Conservation (phyloP, 2,113 vertebrate genomes). For the Eptesicus fuscus region DNA sequence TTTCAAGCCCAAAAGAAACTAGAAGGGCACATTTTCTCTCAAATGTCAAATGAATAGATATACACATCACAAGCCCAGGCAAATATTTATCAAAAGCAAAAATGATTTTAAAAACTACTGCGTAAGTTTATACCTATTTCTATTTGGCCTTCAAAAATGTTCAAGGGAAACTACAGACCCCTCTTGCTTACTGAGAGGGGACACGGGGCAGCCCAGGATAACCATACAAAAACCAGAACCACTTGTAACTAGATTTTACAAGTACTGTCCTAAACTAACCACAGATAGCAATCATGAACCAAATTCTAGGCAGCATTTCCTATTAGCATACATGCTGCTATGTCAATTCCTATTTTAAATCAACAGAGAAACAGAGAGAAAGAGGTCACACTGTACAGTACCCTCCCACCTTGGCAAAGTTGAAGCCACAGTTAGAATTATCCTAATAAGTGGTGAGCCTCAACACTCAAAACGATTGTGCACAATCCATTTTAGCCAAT, state of each 20-base stretch:
- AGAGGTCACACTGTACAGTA: background rate
- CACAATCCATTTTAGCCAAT: conserved; percentile 1
- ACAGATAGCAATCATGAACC: conserved; percentile 1
- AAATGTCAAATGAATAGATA: background rate
- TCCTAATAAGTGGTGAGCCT: conserved; percentile 22
- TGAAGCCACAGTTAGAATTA: conserved; percentile 32
- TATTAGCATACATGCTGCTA: background rate
- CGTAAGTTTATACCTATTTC: background rate
- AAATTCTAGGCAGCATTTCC: conserved; percentile 34
- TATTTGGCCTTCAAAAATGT: background rate
- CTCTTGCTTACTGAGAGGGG: background rate
- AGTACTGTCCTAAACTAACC: conserved; percentile 11
- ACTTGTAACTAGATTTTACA: conserved; percentile 53
- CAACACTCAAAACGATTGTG: background rate
- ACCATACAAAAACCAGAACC: conserved; percentile 11
- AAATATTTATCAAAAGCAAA: background rate
- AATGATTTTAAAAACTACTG: background rate
- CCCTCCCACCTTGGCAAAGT: conserved; percentile 38
- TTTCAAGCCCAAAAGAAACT: background rate
- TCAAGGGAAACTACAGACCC: background rate
- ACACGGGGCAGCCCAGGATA: background rate
- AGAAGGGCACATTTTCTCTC: background rate
- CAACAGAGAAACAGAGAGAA: background rate
- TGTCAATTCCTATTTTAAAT: conserved; percentile 37
- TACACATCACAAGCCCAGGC: background rate